A percentile compares a stretch with the other conserved stretches of the same genome.
phyloP scores from a whole-genome alignment of 2,888 invertebrate species.

The Monopis laevigella region DNA sequence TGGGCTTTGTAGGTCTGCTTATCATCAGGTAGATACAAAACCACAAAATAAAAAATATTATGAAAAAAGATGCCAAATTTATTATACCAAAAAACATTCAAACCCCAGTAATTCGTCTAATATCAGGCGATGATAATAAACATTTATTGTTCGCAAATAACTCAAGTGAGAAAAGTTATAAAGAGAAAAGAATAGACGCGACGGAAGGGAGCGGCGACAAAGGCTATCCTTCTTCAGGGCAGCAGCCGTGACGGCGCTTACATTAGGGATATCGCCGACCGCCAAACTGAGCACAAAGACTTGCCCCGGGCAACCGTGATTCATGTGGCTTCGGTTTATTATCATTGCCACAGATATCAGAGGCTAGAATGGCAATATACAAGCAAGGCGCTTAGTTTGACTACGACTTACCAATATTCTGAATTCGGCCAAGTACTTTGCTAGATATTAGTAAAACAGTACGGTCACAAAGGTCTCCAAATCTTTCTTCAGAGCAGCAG shows the following conservation, averaged over 20 bases:
- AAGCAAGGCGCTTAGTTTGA: too few species aligned
- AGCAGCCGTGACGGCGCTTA: slow-evolving; percentile 64
- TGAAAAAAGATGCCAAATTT: not conserved
- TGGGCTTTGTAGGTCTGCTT: too few species aligned
- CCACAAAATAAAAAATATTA: too few species aligned
- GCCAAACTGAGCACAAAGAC: slow-evolving; percentile 60
- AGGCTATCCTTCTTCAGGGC: slow-evolving; percentile 60
- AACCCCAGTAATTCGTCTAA: too few species aligned
- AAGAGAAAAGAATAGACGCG: slow-evolving; percentile 59
- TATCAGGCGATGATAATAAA: slow-evolving; percentile 46
- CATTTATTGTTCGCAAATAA: slow-evolving; percentile 65
- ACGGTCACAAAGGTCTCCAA: too few species aligned
- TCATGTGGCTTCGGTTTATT: slow-evolving; percentile 50
- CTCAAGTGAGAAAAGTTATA: slow-evolving; percentile 63
- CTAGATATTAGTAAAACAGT: too few species aligned
- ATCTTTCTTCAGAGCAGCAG: too few species aligned
- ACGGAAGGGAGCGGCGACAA: slow-evolving; percentile 58
- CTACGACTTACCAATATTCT: too few species aligned
- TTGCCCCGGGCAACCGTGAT: slow-evolving; percentile 49
- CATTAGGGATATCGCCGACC: slow-evolving; percentile 65
- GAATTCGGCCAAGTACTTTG: too few species aligned
- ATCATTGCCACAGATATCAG: too few species aligned
- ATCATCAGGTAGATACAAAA: too few species aligned
- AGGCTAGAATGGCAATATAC: too few species aligned
- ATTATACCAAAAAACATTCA: slow-evolving; percentile 22